Percentiles rank a stretch among this genome's conserved stretches.
phyloP scores from a whole-genome alignment of 2,888 invertebrate species.

The Drosophila affinis region DNA sequence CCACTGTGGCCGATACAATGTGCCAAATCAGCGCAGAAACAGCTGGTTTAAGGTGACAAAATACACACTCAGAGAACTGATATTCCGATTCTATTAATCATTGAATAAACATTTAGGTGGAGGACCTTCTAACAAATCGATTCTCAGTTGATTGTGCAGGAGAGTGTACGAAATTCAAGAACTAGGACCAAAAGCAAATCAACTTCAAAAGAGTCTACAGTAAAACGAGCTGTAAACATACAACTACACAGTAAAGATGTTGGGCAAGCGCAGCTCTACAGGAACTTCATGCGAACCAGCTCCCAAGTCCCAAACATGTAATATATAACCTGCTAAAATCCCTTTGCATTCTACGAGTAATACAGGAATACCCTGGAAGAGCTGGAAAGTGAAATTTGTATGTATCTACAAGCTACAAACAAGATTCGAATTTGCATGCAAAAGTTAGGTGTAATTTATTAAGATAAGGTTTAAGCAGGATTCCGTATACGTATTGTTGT shows the following conservation, averaged over 20 bases:
- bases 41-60: no score
- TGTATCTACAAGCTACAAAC: conserved; percentile 36
- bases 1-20: no score
- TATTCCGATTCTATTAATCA: no score
- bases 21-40: no score
- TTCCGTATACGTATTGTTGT: conserved; percentile 19
- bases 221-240: neutral
- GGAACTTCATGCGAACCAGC: neutral
- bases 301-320: no score
- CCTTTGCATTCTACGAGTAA: no score
- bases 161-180: neutral
- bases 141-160: neutral
- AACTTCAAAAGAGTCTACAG: neutral
- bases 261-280: neutral
- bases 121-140: neutral
- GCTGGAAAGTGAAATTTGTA: conserved; percentile 3
- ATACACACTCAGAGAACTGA: no score
- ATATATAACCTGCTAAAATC: no score
- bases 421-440: conserved; percentile 33
- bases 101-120: no score
- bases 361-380: neutral
- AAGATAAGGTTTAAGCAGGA: conserved; percentile 35
- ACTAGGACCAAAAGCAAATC: neutral
- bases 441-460: conserved; percentile 23
- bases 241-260: neutral